Conservation (phyloP, 2,113 vertebrate species). For the Colaptes auratus region DNA sequence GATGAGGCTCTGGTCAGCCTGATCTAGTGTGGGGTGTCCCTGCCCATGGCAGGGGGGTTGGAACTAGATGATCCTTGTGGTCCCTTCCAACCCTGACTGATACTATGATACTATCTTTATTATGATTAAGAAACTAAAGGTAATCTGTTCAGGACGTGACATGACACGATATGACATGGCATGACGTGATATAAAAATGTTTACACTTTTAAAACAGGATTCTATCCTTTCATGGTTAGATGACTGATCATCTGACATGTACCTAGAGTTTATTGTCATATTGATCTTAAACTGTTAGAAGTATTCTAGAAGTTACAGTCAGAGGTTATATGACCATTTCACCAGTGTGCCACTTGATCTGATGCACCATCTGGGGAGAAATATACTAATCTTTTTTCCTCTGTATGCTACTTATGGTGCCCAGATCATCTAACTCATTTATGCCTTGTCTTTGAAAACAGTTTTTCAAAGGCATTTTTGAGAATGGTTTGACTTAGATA, state of each 20-base stretch:
- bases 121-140: not conserved
- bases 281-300: not conserved
- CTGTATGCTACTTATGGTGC: not conserved
- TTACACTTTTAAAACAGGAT: not conserved
- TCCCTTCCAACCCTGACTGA: too few relatives aligned
- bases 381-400: not conserved
- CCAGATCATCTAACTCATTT: not conserved
- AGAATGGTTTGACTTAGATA: not conserved
- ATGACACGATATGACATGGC: not conserved
- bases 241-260: not conserved
- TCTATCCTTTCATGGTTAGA: not conserved
- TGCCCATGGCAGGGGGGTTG: too few relatives aligned
- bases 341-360: not conserved
- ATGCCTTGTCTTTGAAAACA: not conserved
- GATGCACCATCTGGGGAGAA: not conserved
- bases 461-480: constrained; percentile 17
- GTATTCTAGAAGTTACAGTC: not conserved
- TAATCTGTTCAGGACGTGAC: not conserved
- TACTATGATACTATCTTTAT: too few relatives aligned
- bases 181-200: not conserved
- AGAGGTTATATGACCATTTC: not conserved
- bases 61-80: too few relatives aligned
- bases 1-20: too few relatives aligned
- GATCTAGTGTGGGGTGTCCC: too few relatives aligned
- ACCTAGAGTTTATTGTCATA: not conserved